phyloP scores from a whole-genome alignment of 2,888 invertebrate species.

The Harpagoxenus sublaevis region DNA sequence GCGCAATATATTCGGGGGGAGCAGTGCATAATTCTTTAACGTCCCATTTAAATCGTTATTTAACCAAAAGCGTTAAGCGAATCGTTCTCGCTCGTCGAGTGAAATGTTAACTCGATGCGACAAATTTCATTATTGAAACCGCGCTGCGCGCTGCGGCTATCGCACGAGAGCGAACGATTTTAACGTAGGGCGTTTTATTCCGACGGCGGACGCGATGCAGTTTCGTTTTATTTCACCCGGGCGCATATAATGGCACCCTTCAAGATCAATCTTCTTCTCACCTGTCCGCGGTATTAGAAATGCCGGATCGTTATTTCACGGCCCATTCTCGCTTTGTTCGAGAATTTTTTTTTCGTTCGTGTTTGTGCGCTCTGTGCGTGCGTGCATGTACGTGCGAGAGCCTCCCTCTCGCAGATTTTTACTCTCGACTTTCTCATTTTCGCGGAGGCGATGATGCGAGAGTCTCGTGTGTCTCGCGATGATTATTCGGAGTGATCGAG shows the following conservation, averaged over 20 bases:
- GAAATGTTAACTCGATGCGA: slow-evolving; percentile 51
- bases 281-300: slow-evolving; percentile 41
- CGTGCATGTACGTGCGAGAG: not conserved
- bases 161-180: slow-evolving; percentile 24
- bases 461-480: slow-evolving; percentile 73
- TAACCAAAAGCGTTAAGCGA: slow-evolving; percentile 36
- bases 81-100: slow-evolving; percentile 12
- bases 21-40: slow-evolving; percentile 42
- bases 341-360: not conserved
- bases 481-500: slow-evolving; percentile 84
- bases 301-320: slow-evolving; percentile 45
- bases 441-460: slow-evolving; percentile 78
- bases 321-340: slow-evolving; percentile 35
- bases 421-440: slow-evolving; percentile 66
- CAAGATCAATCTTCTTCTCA: slow-evolving; percentile 49
- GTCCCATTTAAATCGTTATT: slow-evolving; percentile 39
- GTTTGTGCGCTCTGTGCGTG: not conserved
- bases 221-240: slow-evolving; percentile 21
- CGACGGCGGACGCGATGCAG: slow-evolving; percentile 5
- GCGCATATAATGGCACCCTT: slow-evolving; percentile 28
- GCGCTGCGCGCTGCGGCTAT: not conserved
- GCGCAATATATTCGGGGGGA: not conserved
- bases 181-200: slow-evolving; percentile 21
- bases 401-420: slow-evolving; percentile 42
- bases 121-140: slow-evolving; percentile 50